A percentile compares a stretch with the other conserved stretches of the same genome.
Evolutionary conservation across 2,797 vertebrate genomes (phyloP).

Genomic region (Typhlichthys subterraneus): DNA sequence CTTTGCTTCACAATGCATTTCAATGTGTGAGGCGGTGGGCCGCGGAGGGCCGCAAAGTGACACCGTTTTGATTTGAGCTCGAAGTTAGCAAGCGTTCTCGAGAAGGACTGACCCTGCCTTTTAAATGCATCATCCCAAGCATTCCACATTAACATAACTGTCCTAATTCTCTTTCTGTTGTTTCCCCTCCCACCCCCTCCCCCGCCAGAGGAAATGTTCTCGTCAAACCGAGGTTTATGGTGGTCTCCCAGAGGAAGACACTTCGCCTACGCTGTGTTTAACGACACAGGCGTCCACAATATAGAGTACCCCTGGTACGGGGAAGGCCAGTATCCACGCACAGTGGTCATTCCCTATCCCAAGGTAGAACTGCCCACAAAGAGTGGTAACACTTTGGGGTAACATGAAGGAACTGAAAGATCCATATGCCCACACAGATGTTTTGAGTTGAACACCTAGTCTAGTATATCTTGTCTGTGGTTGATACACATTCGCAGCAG

Average conservation of each 20-base stretch:
- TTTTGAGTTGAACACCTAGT: too few relatives aligned
- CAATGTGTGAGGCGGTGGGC: too few relatives aligned
- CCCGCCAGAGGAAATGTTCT: constrained; percentile 94
- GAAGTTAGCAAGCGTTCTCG: too few relatives aligned
- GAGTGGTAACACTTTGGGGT: neutral
- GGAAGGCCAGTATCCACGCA: constrained; percentile 88
- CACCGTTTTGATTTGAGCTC: too few relatives aligned
- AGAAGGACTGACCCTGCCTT: too few relatives aligned
- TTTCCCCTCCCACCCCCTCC: neutral
- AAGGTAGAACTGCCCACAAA: constrained; percentile 78
- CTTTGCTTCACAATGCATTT: too few relatives aligned
- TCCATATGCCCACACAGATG: too few relatives aligned
- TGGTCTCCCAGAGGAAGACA: constrained; percentile 91
- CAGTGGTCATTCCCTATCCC: constrained; percentile 89
- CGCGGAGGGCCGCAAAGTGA: too few relatives aligned
- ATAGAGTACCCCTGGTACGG: constrained; percentile 95
- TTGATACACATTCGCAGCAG: too few relatives aligned
- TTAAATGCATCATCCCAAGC: too few relatives aligned
- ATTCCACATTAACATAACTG: neutral
- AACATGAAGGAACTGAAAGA: too few relatives aligned
- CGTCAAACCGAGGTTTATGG: constrained; percentile 87
- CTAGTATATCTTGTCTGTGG: too few relatives aligned
- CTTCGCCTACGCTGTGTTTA: constrained; percentile 91
- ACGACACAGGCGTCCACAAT: constrained; percentile 85
- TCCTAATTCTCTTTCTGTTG: neutral